Base-by-base conservation (phyloP, 2,888 invertebrate species). In the Norana najaformis region DNA sequence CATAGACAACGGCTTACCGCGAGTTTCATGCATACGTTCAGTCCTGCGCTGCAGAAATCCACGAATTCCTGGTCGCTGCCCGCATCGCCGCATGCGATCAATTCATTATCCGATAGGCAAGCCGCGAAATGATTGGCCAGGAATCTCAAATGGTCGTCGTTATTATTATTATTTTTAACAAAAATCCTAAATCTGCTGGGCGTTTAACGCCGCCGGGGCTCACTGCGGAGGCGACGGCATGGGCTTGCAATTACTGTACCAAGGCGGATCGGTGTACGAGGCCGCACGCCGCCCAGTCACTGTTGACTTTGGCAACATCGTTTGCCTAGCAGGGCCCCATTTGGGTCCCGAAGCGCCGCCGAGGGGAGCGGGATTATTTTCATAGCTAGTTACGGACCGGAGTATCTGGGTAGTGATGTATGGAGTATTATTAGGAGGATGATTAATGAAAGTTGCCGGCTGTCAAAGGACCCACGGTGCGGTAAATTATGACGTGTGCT, bases 311-410 rank as follows among this genome's bases (percentile, higher is more conserved):
- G 85, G 37, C 85, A 85, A 85, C 85, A 85, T 85, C 36, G 85
- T 85, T 85, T 85, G 37, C 36, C 85, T 85, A 37, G 85, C 85
- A 23, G 85, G 85, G 85, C 36, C 85, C 85, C 85, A 85, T 85
- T 85, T 37, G 85, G 36, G 36, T 85, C 85, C 85, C 85, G 85
- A 1, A 23, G 85, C 20, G 85, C 20, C 85, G 18, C 85, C 85
- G 85, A 85, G 37, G 85, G 85, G 85, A 37, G 85, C 36, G 37
- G 85, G 85, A 85, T 85, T 85, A 85, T 85, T 85, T 85, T 85
- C 85, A 85, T 85, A 85, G 85, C 85, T 85, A 85, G 85, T 85
- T 85, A 85, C 85, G 85, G 85, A 37, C 85, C 20, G 36, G 85
- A 36, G 85, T 85, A 85, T 35, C 85, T 35, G 37, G 37, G 85